These are phyloP conservation scores for Augochlorella aurata DNA, from an alignment of 2,888 invertebrate genomes.

Conservation along the genomic window DNA sequence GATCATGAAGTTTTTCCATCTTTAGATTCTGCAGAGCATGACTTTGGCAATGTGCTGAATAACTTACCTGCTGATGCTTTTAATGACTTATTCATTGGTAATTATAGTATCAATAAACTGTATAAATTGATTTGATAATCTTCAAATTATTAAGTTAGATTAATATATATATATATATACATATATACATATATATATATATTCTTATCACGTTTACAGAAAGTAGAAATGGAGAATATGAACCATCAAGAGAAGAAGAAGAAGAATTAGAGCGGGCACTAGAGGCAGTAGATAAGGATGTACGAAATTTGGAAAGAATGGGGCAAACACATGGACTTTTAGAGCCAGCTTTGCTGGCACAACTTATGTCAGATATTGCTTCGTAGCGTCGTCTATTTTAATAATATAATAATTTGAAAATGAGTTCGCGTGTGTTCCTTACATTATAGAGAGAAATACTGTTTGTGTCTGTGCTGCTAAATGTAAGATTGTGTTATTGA, in stretches of 20 bases:
- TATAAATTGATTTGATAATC: background rate
- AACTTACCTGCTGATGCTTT: constrained; percentile 92
- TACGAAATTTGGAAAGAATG: constrained; percentile 87
- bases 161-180: constrained; percentile 3
- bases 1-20: constrained; percentile 81
- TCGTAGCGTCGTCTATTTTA: constrained; percentile 79
- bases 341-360: constrained; percentile 84
- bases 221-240: constrained; percentile 88
- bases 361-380: constrained; percentile 81
- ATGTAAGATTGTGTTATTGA: constrained; percentile 67
- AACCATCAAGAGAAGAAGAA: constrained; percentile 90
- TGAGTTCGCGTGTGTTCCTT: constrained; percentile 72
- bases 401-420: constrained; percentile 59
- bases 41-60: constrained; percentile 90
- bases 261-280: constrained; percentile 94
- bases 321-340: constrained; percentile 85
- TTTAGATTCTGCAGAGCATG: constrained; percentile 85
- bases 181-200: too few species aligned
- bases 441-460: constrained; percentile 70
- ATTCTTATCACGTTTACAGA: constrained; percentile 80
- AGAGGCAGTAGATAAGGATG: constrained; percentile 89
- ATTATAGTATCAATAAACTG: constrained; percentile 47
- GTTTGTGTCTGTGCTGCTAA: constrained; percentile 76
- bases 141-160: background rate
- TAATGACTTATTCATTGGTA: constrained; percentile 91